Conservation (phyloP, 2,888 invertebrate genomes). For the Temnothorax unifasciatus region DNA sequence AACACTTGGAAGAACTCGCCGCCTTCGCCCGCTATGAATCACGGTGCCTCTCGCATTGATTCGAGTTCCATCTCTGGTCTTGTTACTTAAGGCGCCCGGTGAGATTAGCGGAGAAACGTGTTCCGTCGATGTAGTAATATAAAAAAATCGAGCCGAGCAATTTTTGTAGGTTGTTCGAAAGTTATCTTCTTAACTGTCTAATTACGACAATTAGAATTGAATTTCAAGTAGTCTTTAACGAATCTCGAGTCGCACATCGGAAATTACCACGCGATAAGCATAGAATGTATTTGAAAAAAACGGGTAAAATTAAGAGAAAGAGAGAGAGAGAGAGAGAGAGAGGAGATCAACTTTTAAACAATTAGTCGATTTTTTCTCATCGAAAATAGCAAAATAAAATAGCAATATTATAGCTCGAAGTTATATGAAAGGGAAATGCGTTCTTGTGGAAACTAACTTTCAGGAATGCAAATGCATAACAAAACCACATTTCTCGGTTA, state of each 20-base stretch:
- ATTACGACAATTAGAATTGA: not conserved
- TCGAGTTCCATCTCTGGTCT: not conserved
- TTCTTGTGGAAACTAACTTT: conserved; percentile 2
- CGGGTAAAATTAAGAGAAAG: not conserved
- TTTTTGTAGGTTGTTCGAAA: not conserved
- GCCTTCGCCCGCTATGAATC: conserved; percentile 11
- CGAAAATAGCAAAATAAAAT: not conserved
- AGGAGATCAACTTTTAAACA: not conserved
- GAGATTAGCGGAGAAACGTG: not conserved
- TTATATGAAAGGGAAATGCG: not conserved
- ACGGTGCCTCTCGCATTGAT: not conserved
- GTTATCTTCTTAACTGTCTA: not conserved
- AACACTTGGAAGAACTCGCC: not conserved
- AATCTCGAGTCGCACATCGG: not conserved
- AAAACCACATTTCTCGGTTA: conserved; percentile 19
- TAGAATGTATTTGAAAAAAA: not conserved
- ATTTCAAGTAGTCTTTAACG: not conserved
- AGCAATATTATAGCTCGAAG: not conserved
- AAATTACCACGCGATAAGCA: not conserved
- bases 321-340: no score
- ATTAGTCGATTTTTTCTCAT: not conserved
- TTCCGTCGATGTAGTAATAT: not conserved
- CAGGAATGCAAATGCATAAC: not conserved
- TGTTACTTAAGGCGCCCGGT: not conserved
- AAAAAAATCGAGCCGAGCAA: not conserved